phyloP scores from a whole-genome alignment of 2,888 invertebrate species.

The Eupithecia dodoneata region DNA sequence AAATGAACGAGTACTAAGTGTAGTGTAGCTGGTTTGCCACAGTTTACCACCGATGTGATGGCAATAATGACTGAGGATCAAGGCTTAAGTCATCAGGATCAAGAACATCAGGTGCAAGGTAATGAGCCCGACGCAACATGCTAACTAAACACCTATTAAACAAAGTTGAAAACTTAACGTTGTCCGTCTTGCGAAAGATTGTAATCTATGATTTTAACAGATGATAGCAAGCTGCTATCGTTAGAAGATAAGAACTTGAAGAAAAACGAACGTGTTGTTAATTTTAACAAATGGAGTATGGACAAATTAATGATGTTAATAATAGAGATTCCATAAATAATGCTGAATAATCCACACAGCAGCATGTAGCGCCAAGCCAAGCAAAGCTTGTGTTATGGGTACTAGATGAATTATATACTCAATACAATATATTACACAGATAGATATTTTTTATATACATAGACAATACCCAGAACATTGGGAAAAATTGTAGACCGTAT shows the following conservation, averaged over 20 bases:
- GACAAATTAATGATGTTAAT: neutral
- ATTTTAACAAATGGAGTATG: neutral
- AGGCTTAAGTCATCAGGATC: slow-evolving; percentile 26
- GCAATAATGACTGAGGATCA: slow-evolving; percentile 28
- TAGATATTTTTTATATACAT: no score
- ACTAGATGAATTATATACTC: no score
- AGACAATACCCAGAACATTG: no score
- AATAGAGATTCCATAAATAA: neutral
- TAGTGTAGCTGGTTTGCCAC: slow-evolving; percentile 19
- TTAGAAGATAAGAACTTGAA: neutral
- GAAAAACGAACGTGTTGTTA: neutral
- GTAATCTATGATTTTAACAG: neutral
- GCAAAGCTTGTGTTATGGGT: no score
- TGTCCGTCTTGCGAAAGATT: neutral
- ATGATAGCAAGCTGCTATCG: neutral
- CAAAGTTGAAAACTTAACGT: slow-evolving; percentile 7
- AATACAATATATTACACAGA: no score
- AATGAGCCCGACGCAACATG: neutral
- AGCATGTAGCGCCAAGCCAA: no score
- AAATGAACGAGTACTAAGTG: slow-evolving; percentile 21
- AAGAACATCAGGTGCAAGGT: slow-evolving; percentile 33
- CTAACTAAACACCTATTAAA: neutral
- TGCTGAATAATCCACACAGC: no score
- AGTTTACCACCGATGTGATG: slow-evolving; percentile 15
- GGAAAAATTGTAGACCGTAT: no score